phyloP scores from a whole-genome alignment of 2,888 invertebrate species.

The Zhuqinia jingwanae region DNA sequence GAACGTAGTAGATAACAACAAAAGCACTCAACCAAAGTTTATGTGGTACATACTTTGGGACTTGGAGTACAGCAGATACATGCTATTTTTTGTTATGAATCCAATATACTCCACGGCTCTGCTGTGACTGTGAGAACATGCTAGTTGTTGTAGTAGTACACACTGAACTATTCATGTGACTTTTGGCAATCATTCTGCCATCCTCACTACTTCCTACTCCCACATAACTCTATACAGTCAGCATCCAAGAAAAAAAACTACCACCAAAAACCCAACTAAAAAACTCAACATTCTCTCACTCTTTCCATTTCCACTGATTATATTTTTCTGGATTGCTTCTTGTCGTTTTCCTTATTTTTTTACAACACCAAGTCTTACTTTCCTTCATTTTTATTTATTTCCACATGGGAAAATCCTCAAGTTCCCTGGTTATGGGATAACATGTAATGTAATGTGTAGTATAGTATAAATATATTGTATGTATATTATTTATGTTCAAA shows the following conservation, averaged over 20 bases:
- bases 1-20: slow-evolving; percentile 28
- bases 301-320: not conserved
- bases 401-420: slow-evolving; percentile 21
- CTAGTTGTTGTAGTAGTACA: too few species aligned
- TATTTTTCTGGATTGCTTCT: not conserved
- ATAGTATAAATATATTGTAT: too few species aligned
- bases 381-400: not conserved
- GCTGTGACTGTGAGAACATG: too few species aligned
- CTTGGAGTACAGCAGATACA: not conserved
- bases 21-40: slow-evolving; percentile 41
- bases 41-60: slow-evolving; percentile 26
- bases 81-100: not conserved
- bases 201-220: not conserved
- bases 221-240: not conserved
- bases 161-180: slow-evolving; percentile 29
- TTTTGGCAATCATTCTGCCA: slow-evolving; percentile 33
- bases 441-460: too few species aligned
- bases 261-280: not conserved
- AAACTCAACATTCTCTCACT: slow-evolving; percentile 2
- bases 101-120: not conserved
- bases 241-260: not conserved
- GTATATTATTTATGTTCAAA: not conserved
- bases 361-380: not conserved
- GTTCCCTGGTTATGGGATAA: not conserved
- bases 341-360: slow-evolving; percentile 15